Evolutionary conservation across 2,888 invertebrate species (phyloP), one percentile per base, ranked within the genome.

Genomic region (Lithophane socia): DNA sequence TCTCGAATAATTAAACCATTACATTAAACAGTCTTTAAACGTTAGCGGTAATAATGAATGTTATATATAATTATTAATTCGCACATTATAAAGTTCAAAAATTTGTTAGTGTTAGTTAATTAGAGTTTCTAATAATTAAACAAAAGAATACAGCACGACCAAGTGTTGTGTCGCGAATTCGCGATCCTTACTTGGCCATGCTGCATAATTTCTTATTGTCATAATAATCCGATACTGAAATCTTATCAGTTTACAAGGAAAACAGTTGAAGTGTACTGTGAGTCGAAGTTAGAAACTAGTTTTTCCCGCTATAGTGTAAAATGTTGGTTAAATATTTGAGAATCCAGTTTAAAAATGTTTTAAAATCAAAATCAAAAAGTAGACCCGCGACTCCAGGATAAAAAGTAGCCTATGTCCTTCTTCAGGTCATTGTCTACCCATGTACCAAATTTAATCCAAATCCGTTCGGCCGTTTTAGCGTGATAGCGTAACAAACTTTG

Each of bases 241-340:
- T 65, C 58, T 65, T 80, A 80, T 74, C 66, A 63, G 13, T 67
- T 29, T 37, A 79, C 42, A 72, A 54, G 37, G 10, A 63, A 79
- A 54, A 73, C 58, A 7, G 63, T n/a, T 37, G 37, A 37, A 37
- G 37, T 5, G 58, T 29, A 64, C 24, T 37, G 13, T 24, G n/a
- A 73, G 63, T 24, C 52, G 47, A 66, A 44, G 7, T 75, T 18
- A 65, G 7, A 42, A 63, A 37, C 47, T 37, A 44, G 24, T 29
- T n/a, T 54, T 37, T 76, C 4, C 52, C 44, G 8, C 8, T 42
- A 63, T 9, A 29, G 16, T 67, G 12, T 76, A 49, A 54, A 47
- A 37, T 44, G 12, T 37, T 13, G 1, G 21, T 56, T 2, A 37
- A 29, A n/a, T 47, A 49, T 52, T 64, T 24, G n/a, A 61, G 9